These are phyloP conservation scores for Philopotamus ludificatus DNA, from an alignment of 1,140 invertebrate species.

Conservation along the genomic window DNA sequence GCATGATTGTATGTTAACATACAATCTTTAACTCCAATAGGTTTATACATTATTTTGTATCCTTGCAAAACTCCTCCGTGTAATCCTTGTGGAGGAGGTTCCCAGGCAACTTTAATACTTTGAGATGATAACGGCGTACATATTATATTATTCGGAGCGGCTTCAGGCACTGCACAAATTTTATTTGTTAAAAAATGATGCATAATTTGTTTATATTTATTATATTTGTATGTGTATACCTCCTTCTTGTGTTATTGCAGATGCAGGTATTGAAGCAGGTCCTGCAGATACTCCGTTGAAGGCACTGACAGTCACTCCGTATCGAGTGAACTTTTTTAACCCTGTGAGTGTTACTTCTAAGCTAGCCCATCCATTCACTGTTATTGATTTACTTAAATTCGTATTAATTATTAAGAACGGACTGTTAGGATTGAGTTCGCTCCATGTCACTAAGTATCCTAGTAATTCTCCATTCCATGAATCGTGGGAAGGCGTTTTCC, in stretches of 20 bases:
- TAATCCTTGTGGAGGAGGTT: constrained; percentile 46
- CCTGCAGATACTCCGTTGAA: constrained; percentile 84
- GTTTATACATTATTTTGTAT: constrained; percentile 51
- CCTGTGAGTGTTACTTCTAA: constrained; percentile 63
- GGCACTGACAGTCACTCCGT: constrained; percentile 77
- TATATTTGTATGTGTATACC: too few relatives aligned
- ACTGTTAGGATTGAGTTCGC: constrained; percentile 44
- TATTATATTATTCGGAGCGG: constrained; percentile 68
- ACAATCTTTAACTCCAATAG: constrained; percentile 32
- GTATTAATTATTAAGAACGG: constrained; percentile 40
- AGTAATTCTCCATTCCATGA: constrained; percentile 80
- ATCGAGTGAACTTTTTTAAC: constrained; percentile 75
- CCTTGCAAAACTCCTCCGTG: constrained; percentile 49
- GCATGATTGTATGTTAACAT: constrained; percentile 7
- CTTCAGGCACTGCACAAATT: constrained; percentile 63
- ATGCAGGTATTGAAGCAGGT: constrained; percentile 70
- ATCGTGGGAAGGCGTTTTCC: constrained; percentile 76
- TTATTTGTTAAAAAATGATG: constrained; percentile 14
- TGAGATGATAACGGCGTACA: constrained; percentile 75
- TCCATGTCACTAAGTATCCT: constrained; percentile 75
- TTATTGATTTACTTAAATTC: constrained; percentile 47
- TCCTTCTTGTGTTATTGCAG: constrained; percentile 82
- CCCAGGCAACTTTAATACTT: constrained; percentile 82
- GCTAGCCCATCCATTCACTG: constrained; percentile 67
- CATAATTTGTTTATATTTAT: background rate